Percentiles rank a stretch among this genome's conserved stretches.
Conservation (phyloP, 2,888 invertebrate genomes). For the Timandra comae region DNA sequence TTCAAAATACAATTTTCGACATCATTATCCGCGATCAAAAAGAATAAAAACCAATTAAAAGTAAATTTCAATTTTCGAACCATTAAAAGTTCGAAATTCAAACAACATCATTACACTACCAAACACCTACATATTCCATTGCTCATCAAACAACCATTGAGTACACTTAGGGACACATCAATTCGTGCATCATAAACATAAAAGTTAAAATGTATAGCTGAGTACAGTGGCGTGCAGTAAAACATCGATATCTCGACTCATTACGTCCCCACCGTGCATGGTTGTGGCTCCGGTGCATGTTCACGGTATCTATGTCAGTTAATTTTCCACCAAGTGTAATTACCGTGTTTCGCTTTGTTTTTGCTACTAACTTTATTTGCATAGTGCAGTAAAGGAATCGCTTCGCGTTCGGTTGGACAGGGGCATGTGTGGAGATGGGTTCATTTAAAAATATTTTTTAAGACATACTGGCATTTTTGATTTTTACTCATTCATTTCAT, state of each 20-base stretch:
- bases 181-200: slow-evolving; percentile 17
- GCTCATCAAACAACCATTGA: no score
- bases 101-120: no score
- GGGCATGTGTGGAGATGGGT: slow-evolving; percentile 28
- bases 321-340: slow-evolving; percentile 74
- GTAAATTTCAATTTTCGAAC: no score
- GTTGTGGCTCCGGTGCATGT: slow-evolving; percentile 46
- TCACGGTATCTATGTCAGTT: slow-evolving; percentile 68
- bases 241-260: slow-evolving; percentile 58
- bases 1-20: no score
- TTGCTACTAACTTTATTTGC: slow-evolving; percentile 75
- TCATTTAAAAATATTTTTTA: no score
- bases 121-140: no score
- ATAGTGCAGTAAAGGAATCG: slow-evolving; percentile 57
- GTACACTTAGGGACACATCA: slow-evolving; percentile 17
- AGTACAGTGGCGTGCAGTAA: slow-evolving; percentile 51
- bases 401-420: slow-evolving; percentile 36
- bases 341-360: slow-evolving; percentile 73
- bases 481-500: no score
- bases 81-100: no score
- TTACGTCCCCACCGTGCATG: slow-evolving; percentile 51
- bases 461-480: no score
- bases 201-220: slow-evolving; percentile 9
- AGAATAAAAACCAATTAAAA: no score
- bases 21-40: no score